A percentile compares a stretch with the other conserved stretches of the same genome.
Evolutionary conservation across 1,140 invertebrate genomes (phyloP).

Genomic region (Drosophila ambigua): DNA sequence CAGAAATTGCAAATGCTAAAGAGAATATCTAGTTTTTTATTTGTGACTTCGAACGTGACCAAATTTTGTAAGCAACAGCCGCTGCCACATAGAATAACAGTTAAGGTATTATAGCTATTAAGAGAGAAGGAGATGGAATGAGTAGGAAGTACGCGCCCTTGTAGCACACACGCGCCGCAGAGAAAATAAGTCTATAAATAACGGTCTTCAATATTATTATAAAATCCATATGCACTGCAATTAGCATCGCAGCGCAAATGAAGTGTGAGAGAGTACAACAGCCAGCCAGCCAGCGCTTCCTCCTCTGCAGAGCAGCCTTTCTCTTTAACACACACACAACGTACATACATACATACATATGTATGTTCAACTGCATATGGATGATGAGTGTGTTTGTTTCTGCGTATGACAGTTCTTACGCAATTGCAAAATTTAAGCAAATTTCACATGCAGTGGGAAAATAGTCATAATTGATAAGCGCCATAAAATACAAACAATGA

Average conservation of each 20-base stretch:
- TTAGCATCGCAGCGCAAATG: conserved; percentile 59
- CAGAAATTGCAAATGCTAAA: conserved; percentile 50
- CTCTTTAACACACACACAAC: conserved; percentile 19
- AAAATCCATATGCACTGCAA: conserved; percentile 58
- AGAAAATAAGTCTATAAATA: conserved; percentile 30
- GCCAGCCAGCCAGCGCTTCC: conserved; percentile 4
- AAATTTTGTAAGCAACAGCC: conserved; percentile 55
- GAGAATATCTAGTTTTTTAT: conserved; percentile 71
- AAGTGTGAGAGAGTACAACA: conserved; percentile 35
- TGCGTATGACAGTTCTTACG: conserved; percentile 64
- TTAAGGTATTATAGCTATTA: conserved; percentile 20
- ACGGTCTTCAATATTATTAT: conserved; percentile 35
- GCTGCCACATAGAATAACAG: conserved; percentile 28
- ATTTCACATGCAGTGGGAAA: conserved; percentile 59
- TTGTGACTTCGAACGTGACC: conserved; percentile 67
- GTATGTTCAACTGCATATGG: conserved; percentile 5
- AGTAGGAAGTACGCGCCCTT: background rate
- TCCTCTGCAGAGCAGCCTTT: conserved; percentile 9
- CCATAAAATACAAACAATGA: conserved; percentile 45
- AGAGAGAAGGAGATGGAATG: too few relatives aligned
- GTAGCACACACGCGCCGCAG: background rate
- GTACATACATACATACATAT: background rate
- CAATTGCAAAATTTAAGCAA: conserved; percentile 70
- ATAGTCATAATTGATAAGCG: conserved; percentile 68
- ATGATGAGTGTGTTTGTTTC: too few relatives aligned